Evolutionary conservation across 2,888 invertebrate genomes (phyloP).

Genomic region (Drosophila austrosaltans): DNA sequence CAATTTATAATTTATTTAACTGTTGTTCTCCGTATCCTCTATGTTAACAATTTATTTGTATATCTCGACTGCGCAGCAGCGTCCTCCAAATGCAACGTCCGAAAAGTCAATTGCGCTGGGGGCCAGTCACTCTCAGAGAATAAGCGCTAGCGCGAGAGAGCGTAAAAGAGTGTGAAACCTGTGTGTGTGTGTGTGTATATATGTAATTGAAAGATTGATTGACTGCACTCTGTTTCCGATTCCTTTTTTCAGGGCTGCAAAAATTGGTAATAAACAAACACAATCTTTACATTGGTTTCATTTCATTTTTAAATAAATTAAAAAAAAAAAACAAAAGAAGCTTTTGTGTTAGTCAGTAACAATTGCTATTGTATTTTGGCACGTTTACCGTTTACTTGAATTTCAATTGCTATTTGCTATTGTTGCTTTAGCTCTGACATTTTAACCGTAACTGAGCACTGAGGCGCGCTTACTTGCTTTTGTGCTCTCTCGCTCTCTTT

Average conservation of each 20-base stretch:
- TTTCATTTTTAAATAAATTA: constrained; percentile 19
- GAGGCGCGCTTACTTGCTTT: constrained; percentile 66
- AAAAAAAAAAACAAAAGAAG: not conserved
- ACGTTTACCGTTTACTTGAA: constrained; percentile 34
- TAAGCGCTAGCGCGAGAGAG: constrained; percentile 24
- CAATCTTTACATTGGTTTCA: constrained; percentile 22
- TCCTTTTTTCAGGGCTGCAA: constrained; percentile 62
- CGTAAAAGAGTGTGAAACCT: not conserved
- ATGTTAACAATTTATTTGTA: constrained; percentile 14
- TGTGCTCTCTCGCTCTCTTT: constrained; percentile 48
- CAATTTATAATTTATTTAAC: constrained; percentile 24
- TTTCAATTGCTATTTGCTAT: constrained; percentile 47
- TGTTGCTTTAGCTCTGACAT: constrained; percentile 54
- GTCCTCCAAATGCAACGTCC: constrained; percentile 56
- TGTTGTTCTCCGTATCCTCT: constrained; percentile 25
- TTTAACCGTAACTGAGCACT: constrained; percentile 74
- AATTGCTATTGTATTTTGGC: constrained; percentile 38
- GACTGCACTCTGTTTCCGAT: not conserved
- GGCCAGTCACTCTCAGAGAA: constrained; percentile 4
- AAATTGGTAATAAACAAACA: constrained; percentile 35
- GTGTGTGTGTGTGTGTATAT: not conserved
- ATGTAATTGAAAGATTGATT: not conserved
- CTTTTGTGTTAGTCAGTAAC: constrained; percentile 36
- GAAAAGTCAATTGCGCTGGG: constrained; percentile 64
- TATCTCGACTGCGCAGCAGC: constrained; percentile 60